Conservation (phyloP, 2,113 vertebrate species). For the Melospiza melodia region DNA sequence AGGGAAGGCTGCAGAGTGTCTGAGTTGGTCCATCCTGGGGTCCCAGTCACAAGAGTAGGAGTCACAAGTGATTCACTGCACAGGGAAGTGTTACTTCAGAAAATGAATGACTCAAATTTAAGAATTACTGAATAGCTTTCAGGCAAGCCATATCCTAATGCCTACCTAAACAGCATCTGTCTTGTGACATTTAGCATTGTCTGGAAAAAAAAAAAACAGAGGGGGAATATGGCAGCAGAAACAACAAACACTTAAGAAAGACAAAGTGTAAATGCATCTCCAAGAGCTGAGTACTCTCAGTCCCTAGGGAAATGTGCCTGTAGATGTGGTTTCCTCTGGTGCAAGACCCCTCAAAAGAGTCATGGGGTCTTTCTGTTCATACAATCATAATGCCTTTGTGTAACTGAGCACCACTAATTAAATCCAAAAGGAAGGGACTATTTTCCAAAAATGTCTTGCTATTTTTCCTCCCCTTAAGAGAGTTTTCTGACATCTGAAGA, state of each 20-base stretch:
- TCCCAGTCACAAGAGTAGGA: not conserved
- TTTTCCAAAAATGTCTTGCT: not conserved
- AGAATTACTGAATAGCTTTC: not conserved
- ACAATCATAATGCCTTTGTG: not conserved
- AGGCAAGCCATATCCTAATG: not conserved
- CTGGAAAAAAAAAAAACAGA: not conserved
- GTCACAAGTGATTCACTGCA: not conserved
- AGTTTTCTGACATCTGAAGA: not conserved
- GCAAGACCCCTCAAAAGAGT: not conserved
- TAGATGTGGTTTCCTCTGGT: not conserved
- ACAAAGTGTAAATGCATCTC: not conserved
- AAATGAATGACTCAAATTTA: not conserved
- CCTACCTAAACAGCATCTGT: not conserved
- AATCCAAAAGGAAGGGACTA: conserved; percentile 16
- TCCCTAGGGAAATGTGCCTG: not conserved
- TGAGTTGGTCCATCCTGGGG: not conserved
- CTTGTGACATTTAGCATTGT: not conserved
- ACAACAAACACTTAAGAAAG: not conserved
- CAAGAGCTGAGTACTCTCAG: not conserved
- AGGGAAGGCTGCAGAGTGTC: not conserved
- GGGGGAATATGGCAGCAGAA: not conserved
- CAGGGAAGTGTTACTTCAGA: not conserved
- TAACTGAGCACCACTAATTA: not conserved
- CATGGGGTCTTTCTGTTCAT: not conserved
- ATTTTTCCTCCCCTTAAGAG: not conserved